A percentile compares a stretch with the other conserved stretches of the same genome.
Conservation (phyloP, 2,797 vertebrate species). For the Decapterus maruadsi region DNA sequence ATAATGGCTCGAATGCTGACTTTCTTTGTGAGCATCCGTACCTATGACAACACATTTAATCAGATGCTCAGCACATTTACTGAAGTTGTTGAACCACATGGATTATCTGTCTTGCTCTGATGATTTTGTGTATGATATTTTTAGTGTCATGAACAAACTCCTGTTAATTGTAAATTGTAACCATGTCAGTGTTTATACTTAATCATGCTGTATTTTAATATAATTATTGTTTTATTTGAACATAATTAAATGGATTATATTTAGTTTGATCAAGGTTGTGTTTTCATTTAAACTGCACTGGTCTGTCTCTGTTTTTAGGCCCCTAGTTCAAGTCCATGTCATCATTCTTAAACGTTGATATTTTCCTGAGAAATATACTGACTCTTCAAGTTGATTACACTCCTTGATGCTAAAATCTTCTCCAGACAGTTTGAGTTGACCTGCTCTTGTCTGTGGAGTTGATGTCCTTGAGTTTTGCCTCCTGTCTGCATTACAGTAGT, state of each 20-base stretch:
- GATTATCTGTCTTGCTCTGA: background rate
- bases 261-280: conserved; percentile 11
- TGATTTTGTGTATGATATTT: conserved; percentile 17
- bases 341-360: no score
- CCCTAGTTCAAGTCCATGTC: background rate
- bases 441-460: background rate
- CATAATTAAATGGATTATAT: conserved; percentile 57
- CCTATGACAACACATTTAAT: no score
- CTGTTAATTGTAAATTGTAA: conserved; percentile 44
- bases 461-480: background rate
- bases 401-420: no score
- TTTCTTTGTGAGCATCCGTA: no score
- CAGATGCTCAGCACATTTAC: rapidly evolving
- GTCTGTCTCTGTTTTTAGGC: background rate
- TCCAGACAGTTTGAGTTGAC: no score
- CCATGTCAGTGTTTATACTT: conserved; percentile 53
- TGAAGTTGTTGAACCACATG: background rate
- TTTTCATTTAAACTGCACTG: background rate
- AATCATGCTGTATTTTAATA: conserved; percentile 54
- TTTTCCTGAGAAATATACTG: no score
- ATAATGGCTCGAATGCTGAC: conserved; percentile 22
- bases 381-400: no score
- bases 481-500: no score
- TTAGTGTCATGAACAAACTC: conserved; percentile 32
- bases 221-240: conserved; percentile 23